Evolutionary conservation across 1,140 invertebrate species (phyloP).

Genomic region (Pristionchus pacificus): DNA sequence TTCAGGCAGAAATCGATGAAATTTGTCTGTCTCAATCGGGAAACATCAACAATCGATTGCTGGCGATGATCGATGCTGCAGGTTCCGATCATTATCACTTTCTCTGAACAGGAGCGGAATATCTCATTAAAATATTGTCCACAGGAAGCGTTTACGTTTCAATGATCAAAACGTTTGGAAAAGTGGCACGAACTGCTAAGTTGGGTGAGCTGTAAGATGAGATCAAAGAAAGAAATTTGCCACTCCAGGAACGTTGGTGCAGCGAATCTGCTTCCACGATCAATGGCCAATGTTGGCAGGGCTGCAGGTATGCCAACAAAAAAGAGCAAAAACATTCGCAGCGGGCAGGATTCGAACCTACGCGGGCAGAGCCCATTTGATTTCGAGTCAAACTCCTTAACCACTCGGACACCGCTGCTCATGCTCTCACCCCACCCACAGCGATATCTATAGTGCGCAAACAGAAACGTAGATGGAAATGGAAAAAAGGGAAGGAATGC

Average conservation of each 20-base stretch:
- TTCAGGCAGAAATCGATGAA: conserved; percentile 70
- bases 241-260: not conserved
- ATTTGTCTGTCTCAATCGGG: conserved; percentile 77
- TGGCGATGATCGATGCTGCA: conserved; percentile 78
- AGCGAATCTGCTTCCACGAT: not conserved
- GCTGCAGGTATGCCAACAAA: not conserved
- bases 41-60: conserved; percentile 66
- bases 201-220: conserved; percentile 65
- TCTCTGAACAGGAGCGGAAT: no score
- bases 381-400: conserved; percentile 40
- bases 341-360: conserved; percentile 42
- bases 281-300: not conserved
- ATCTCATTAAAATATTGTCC: no score
- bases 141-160: conserved; percentile 74
- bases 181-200: conserved; percentile 62
- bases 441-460: no score
- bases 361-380: conserved; percentile 44
- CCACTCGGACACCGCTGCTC: conserved; percentile 36
- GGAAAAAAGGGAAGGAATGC: no score
- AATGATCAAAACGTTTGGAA: conserved; percentile 68
- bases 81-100: no score
- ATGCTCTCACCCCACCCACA: no score
- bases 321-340: no score
- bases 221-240: not conserved
- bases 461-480: no score